Percentiles rank a stretch among this genome's conserved stretches.
Evolutionary conservation across 2,888 invertebrate genomes (phyloP).

Genomic region (Criorhina ranunculi): DNA sequence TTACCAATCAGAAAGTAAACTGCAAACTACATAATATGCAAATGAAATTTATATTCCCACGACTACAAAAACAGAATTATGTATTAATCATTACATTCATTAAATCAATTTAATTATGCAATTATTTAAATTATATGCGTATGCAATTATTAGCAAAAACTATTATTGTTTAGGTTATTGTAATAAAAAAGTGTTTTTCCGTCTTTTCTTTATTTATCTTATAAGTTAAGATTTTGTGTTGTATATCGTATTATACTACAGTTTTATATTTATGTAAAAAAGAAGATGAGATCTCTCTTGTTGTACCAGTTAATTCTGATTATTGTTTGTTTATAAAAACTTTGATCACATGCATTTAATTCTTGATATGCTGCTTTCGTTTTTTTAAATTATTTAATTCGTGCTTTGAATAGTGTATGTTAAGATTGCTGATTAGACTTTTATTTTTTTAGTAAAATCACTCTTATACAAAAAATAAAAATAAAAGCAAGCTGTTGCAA

Average conservation of each 20-base stretch:
- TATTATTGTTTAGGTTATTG: background rate
- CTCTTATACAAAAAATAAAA: background rate
- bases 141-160: slow-evolving; percentile 10
- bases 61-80: background rate
- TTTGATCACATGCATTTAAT: slow-evolving; percentile 32
- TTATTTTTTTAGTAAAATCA: background rate
- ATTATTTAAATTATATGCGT: slow-evolving; percentile 4
- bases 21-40: slow-evolving; percentile 18
- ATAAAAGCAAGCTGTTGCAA: background rate
- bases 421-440: background rate
- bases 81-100: background rate
- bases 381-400: background rate
- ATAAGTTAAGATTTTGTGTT: slow-evolving; percentile 30
- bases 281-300: background rate
- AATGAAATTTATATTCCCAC: slow-evolving; percentile 13
- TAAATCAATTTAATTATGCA: slow-evolving; percentile 11
- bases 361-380: slow-evolving; percentile 41
- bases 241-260: slow-evolving; percentile 37
- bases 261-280: slow-evolving; percentile 26
- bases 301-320: slow-evolving; percentile 13
- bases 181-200: slow-evolving; percentile 16
- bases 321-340: slow-evolving; percentile 18
- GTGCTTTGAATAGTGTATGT: background rate
- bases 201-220: slow-evolving; percentile 26
- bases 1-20: slow-evolving; percentile 20